Percentiles rank a stretch among this genome's conserved stretches.
phyloP scores from a whole-genome alignment of 1,140 invertebrate species.

The Trachelipus rathkii region DNA sequence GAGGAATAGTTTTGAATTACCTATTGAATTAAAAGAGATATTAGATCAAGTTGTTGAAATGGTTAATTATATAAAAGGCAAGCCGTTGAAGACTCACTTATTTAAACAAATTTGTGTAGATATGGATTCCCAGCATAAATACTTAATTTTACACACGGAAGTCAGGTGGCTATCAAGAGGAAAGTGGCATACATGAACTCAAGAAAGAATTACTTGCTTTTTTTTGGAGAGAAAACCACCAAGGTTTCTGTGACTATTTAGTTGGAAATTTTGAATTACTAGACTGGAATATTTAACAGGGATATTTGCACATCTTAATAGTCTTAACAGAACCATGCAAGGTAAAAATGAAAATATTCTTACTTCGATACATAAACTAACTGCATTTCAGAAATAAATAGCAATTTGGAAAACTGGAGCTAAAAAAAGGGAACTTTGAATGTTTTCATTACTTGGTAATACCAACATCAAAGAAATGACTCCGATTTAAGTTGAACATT shows the following conservation, averaged over 20 bases:
- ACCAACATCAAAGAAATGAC: conserved; percentile 16
- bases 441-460: conserved; percentile 19
- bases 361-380: conserved; percentile 25
- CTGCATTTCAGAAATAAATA: conserved; percentile 19
- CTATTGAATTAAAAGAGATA: conserved; percentile 5
- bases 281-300: conserved; percentile 23
- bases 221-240: conserved; percentile 13
- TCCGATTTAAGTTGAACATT: conserved; percentile 8
- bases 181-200: conserved; percentile 27
- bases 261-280: conserved; percentile 17
- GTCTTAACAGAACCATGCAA: conserved; percentile 8
- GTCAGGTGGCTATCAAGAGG: conserved; percentile 23
- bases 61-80: conserved; percentile 27
- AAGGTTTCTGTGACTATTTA: conserved; percentile 16
- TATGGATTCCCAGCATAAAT: conserved; percentile 24
- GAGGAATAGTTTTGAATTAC: conserved; percentile 23
- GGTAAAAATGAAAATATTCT: conserved; percentile 26
- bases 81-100: conserved; percentile 17
- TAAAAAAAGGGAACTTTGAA: conserved; percentile 2
- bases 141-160: conserved; percentile 26
- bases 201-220: conserved; percentile 17
- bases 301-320: conserved; percentile 28
- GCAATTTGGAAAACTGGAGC: conserved; percentile 23
- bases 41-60: conserved; percentile 22
- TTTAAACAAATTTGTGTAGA: conserved; percentile 26